Conservation (phyloP, 2,888 invertebrate genomes). For the Clivina fossor region DNA sequence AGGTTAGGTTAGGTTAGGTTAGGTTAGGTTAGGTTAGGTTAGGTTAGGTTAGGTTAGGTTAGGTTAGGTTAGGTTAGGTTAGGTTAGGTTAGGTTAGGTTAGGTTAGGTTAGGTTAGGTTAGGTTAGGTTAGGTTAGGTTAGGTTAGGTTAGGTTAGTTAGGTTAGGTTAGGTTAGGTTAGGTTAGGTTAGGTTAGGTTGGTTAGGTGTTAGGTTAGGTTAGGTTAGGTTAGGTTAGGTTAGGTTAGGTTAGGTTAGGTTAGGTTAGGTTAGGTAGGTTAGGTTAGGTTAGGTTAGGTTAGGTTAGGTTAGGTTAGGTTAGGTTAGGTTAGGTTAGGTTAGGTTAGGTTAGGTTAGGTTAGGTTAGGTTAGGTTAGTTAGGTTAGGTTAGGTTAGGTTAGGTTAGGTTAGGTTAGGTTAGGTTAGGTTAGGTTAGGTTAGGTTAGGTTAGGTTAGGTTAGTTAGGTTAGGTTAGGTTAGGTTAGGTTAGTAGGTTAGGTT, state of each 20-base stretch:
- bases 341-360: too few relatives aligned
- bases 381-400: too few relatives aligned
- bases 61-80: slow-evolving; percentile 38
- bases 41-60: slow-evolving; percentile 40
- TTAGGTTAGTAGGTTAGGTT: too few relatives aligned
- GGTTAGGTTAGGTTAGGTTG: slow-evolving; percentile 1
- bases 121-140: slow-evolving; percentile 17
- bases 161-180: slow-evolving; percentile 1
- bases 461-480: too few relatives aligned
- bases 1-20: slow-evolving; percentile 38
- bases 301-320: slow-evolving; percentile 12
- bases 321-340: slow-evolving; percentile 8
- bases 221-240: slow-evolving; percentile 16
- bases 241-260: slow-evolving; percentile 6
- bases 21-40: slow-evolving; percentile 39
- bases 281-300: slow-evolving; percentile 15
- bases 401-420: too few relatives aligned
- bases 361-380: too few relatives aligned
- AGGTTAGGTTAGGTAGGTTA: slow-evolving; percentile 1
- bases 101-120: slow-evolving; percentile 18
- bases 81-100: slow-evolving; percentile 28
- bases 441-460: too few relatives aligned
- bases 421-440: slow-evolving; percentile 37
- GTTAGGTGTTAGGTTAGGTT: slow-evolving; percentile 10
- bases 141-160: slow-evolving; percentile 14